Percentiles rank a stretch among this genome's conserved stretches.
These are phyloP conservation scores for Apodemia mormo DNA, from an alignment of 2,888 invertebrate species.

Conservation along the genomic window DNA sequence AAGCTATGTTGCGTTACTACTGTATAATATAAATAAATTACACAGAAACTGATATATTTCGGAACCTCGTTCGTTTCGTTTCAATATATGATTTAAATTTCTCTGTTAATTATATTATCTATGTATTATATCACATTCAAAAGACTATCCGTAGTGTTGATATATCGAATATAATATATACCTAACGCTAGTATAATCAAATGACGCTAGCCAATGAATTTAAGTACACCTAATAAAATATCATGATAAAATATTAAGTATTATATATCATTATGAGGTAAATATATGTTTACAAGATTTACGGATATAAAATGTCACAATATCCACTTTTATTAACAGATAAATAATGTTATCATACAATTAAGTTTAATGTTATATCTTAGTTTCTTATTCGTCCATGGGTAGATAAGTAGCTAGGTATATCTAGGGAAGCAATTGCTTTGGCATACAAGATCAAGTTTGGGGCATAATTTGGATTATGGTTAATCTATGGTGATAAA, in stretches of 20 bases:
- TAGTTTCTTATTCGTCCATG: no score
- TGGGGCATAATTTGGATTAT: not conserved
- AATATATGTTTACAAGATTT: not conserved
- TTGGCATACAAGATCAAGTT: not conserved
- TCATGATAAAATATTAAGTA: not conserved
- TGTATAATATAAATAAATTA: no score
- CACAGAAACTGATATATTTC: no score
- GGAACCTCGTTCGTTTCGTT: no score
- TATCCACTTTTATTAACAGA: not conserved
- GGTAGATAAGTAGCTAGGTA: no score
- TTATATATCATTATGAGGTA: not conserved
- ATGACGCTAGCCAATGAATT: not conserved
- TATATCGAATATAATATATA: not conserved
- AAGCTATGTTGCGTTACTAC: no score
- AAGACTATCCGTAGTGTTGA: not conserved
- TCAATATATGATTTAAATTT: not conserved
- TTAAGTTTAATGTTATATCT: not conserved
- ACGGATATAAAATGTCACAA: not conserved
- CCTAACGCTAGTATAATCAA: not conserved
- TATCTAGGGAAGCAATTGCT: constrained; percentile 7
- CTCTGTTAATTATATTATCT: not conserved
- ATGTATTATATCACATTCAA: not conserved
- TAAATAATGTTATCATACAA: not conserved
- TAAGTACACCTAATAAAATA: not conserved
- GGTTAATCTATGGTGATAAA: no score